These are phyloP conservation scores for Orientallactaga bullata DNA, from an alignment of 2,113 vertebrate genomes.

Conservation along the genomic window DNA sequence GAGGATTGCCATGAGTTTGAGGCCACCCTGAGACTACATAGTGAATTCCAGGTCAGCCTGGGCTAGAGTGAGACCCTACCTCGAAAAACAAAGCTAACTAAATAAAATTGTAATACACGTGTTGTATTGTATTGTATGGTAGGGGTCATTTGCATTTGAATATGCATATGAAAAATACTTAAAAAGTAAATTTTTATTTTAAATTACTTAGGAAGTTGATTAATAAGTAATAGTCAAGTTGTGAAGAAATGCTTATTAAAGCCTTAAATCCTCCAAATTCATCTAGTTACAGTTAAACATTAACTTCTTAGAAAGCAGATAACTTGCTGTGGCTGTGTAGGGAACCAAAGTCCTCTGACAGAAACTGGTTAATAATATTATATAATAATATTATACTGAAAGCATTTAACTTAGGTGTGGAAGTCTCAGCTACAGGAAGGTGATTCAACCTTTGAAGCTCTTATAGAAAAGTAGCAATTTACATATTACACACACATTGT, in stretches of 20 bases:
- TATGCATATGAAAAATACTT: not conserved
- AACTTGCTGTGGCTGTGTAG: not conserved
- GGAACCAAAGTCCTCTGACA: slow-evolving; percentile 53
- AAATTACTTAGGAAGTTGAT: slow-evolving; percentile 40
- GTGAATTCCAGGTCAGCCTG: too few species aligned
- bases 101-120: not conserved
- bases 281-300: not conserved
- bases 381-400: not conserved
- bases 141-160: slow-evolving; percentile 4
- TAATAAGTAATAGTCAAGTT: slow-evolving; percentile 43
- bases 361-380: not conserved
- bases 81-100: too few species aligned
- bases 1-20: too few species aligned
- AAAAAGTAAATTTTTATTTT: slow-evolving; percentile 32
- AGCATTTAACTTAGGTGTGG: slow-evolving; percentile 20
- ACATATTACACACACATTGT: not conserved
- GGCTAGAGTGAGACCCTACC: too few species aligned
- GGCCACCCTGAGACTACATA: too few species aligned
- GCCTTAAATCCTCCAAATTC: slow-evolving; percentile 13
- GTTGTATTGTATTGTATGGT: slow-evolving; percentile 9
- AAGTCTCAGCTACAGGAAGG: not conserved
- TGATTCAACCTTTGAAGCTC: not conserved
- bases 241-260: slow-evolving; percentile 33
- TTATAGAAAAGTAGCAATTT: slow-evolving; percentile 18
- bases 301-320: slow-evolving; percentile 32